These are phyloP conservation scores for Cosmia pyralina DNA, from an alignment of 2,888 invertebrate genomes.

Conservation along the genomic window DNA sequence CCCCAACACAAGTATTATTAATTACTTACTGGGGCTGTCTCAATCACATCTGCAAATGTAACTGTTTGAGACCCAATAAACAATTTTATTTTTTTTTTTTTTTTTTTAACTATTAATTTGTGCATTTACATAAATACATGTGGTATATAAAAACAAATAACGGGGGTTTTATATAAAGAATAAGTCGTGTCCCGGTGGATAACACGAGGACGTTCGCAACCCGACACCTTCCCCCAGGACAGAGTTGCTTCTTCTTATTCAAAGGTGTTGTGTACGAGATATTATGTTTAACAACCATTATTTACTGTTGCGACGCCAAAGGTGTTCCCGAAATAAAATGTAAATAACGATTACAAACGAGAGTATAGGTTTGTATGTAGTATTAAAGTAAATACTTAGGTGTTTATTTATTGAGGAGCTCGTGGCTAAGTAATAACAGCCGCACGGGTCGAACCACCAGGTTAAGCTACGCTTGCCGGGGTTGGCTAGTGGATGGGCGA, in stretches of 20 bases:
- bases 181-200: slow-evolving; percentile 22
- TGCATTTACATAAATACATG: too few relatives aligned
- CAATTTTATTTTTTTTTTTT: too few relatives aligned
- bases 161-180: neutral
- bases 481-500: too few relatives aligned
- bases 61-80: too few relatives aligned
- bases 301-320: slow-evolving; percentile 22
- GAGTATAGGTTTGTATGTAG: neutral
- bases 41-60: too few relatives aligned
- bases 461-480: too few relatives aligned
- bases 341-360: slow-evolving; percentile 19
- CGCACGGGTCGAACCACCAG: too few relatives aligned
- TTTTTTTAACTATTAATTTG: too few relatives aligned
- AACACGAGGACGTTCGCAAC: slow-evolving; percentile 30
- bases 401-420: too few relatives aligned
- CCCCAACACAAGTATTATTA: too few relatives aligned
- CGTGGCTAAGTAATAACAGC: too few relatives aligned
- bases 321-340: slow-evolving; percentile 11
- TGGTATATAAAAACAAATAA: neutral
- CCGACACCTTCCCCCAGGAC: slow-evolving; percentile 26
- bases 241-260: slow-evolving; percentile 9
- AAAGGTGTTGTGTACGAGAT: slow-evolving; percentile 37
- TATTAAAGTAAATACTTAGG: neutral
- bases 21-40: too few relatives aligned
- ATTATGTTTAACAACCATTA: slow-evolving; percentile 38